Evolutionary conservation across 2,113 vertebrate species (phyloP).

Genomic region (Piaya cayana): DNA sequence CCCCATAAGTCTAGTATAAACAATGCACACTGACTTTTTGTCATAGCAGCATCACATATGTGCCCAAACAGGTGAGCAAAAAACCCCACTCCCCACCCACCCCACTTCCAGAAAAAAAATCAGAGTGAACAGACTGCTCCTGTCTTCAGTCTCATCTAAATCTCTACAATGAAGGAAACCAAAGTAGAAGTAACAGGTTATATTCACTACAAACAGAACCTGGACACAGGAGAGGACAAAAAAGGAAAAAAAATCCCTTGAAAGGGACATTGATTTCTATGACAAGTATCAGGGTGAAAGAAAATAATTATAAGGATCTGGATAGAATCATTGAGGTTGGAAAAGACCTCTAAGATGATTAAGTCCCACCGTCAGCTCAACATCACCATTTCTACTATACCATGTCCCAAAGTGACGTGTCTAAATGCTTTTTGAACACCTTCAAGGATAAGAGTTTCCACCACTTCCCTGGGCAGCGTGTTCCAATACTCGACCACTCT

Average conservation of each 20-base stretch:
- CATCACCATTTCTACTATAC: too few species aligned
- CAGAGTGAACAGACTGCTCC: background rate
- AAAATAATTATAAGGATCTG: background rate
- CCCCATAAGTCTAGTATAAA: background rate
- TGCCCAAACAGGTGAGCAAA: background rate
- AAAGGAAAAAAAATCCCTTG: background rate
- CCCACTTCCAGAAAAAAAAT: background rate
- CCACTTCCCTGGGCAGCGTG: too few species aligned
- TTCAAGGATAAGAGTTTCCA: too few species aligned
- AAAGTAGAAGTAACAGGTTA: background rate
- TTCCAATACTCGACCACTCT: too few species aligned
- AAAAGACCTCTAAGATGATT: too few species aligned
- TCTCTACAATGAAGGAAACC: background rate
- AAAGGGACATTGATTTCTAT: background rate
- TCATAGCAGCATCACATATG: fast-evolving
- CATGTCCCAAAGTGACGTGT: too few species aligned
- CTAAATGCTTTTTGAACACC: too few species aligned
- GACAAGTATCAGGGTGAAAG: background rate
- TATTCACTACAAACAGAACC: background rate
- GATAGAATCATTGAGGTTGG: background rate
- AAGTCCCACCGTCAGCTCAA: too few species aligned
- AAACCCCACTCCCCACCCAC: background rate
- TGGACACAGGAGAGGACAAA: fast-evolving
- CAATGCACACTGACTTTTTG: background rate
- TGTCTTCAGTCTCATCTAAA: background rate